Evolutionary conservation across 53 echinoderm and acorn worm species (phyloP), one percentile per base, ranked within the genome.

Genomic region (Stichopus horrens): DNA sequence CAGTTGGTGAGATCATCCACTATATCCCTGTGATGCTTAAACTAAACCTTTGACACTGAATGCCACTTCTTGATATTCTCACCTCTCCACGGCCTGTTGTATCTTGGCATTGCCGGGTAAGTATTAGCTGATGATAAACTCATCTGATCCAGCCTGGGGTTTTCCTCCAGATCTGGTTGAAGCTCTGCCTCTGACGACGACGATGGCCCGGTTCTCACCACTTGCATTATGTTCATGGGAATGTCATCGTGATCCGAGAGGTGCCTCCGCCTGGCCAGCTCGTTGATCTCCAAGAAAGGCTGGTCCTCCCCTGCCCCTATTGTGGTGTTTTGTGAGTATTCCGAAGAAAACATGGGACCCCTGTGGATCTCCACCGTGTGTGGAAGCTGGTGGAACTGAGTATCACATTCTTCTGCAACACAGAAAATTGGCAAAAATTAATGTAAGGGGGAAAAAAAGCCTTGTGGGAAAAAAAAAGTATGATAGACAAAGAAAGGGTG

Each of bases 251-350:
- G 87, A 57, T 87, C 87, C 1, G 87, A 87, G 74, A 75, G 58
- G 54, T 58, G 58, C 19, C 87, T 68, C 14, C 53, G 87, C n/a
- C 55, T 73, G 20, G 75, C 74, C 18, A 74, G 18, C 23, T 75
- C 75, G 8, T 87, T 65, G 53, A 65, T 67, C 53, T 75, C 87
- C 74, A 87, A 57, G 87, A 87, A 87, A 19, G 87, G 87, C n/a
- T 87, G 75, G 18, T 87, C 74, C 20, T 87, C 87, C 21, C 53
- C 55, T 4, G 68, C 68, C 13, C 52, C 52, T 5, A 76, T 54
- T 8, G 60, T 59, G 8, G 65, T 85, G 21, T 74, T 74, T 9
- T 75, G 75, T 7, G 74, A 56, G 54, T 74, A 87, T 55, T 75
- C 74, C 5, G 75, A 57, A 53, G 87, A 73, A 16, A 73, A 87